phyloP scores from a whole-genome alignment of 2,797 vertebrate genomes.

The Borostomias antarcticus region DNA sequence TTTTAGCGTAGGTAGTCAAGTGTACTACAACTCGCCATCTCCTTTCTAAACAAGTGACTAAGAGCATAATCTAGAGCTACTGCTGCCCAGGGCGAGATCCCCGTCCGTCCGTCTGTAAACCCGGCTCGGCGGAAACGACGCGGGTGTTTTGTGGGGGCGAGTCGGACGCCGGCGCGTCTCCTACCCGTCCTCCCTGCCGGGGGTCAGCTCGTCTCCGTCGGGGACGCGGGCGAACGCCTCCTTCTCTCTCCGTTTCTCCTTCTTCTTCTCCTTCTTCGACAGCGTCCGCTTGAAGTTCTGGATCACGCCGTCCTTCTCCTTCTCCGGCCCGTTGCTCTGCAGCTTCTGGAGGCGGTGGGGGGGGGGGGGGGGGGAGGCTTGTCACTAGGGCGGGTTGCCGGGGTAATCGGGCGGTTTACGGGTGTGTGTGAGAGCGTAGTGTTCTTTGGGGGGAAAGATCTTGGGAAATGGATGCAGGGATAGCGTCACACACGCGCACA shows the following conservation, averaged over 20 bases:
- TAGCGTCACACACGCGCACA: too few relatives aligned
- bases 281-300: constrained; percentile 97
- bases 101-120: too few relatives aligned
- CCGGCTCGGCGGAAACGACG: too few relatives aligned
- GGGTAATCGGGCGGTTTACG: neutral
- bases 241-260: constrained; percentile 94
- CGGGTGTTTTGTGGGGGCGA: neutral
- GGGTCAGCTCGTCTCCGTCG: constrained; percentile 84
- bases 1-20: too few relatives aligned
- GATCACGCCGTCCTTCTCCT: constrained; percentile 97
- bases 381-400: neutral
- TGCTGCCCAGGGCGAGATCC: too few relatives aligned
- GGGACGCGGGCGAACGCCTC: constrained; percentile 84
- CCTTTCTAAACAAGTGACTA: too few relatives aligned
- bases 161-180: neutral
- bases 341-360: constrained; percentile 75
- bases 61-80: too few relatives aligned
- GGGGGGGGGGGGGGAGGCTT: neutral
- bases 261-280: constrained; percentile 98
- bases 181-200: constrained; percentile 87
- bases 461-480: too few relatives aligned
- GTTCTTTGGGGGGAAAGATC: too few relatives aligned
- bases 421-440: neutral
- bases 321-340: constrained; percentile 95
- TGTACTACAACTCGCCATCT: too few relatives aligned